Evolutionary conservation across 2,888 invertebrate genomes (phyloP).

Genomic region (Caprella mutica): DNA sequence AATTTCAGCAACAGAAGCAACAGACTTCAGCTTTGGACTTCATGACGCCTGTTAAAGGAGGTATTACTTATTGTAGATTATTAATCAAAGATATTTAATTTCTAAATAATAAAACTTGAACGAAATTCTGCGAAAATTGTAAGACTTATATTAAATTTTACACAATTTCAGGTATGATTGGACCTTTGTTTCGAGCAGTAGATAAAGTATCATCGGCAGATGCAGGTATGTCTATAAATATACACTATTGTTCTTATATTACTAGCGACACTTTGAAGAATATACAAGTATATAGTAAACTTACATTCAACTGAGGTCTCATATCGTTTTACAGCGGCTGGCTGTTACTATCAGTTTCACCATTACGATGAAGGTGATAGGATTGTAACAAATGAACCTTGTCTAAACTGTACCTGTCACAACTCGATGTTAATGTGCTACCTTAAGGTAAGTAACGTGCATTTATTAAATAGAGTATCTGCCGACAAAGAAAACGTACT

Average conservation of each 20-base stretch:
- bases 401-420: slow-evolving; percentile 89
- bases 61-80: too few species aligned
- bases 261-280: background rate
- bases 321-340: slow-evolving; percentile 39
- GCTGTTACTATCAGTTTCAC: slow-evolving; percentile 88
- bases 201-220: background rate
- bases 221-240: background rate
- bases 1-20: background rate
- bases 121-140: too few species aligned
- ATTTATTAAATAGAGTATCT: too few species aligned
- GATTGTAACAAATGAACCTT: slow-evolving; percentile 88
- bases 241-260: background rate
- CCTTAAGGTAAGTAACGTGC: slow-evolving; percentile 55
- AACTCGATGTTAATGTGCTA: slow-evolving; percentile 93
- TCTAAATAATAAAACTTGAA: too few species aligned
- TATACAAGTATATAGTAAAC: background rate
- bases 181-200: too few species aligned
- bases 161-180: too few species aligned
- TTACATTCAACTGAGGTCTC: background rate
- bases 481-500: too few species aligned
- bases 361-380: slow-evolving; percentile 86
- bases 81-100: too few species aligned
- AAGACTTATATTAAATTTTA: too few species aligned
- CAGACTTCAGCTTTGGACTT: slow-evolving; percentile 3
- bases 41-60: slow-evolving; percentile 3